These are phyloP conservation scores for Plotosus lineatus DNA, from an alignment of 2,113 vertebrate genomes.

Conservation along the genomic window DNA sequence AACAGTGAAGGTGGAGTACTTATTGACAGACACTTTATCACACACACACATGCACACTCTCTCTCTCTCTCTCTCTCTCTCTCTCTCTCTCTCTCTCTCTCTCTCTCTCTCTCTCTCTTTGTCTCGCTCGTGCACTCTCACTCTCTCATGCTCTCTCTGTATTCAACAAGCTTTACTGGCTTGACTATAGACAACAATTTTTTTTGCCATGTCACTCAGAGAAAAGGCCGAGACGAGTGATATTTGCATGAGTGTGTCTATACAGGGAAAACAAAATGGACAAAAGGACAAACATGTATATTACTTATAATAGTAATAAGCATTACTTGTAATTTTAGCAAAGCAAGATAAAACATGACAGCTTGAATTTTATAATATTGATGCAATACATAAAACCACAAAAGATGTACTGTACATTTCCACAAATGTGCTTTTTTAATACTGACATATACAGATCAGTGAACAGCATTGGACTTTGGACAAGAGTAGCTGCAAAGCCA, in stretches of 20 bases:
- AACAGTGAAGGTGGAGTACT: conserved; percentile 15
- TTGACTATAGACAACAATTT: too few relatives aligned
- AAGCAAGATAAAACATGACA: neutral
- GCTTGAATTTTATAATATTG: neutral
- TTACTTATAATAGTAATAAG: neutral
- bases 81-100: neutral
- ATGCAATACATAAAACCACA: neutral
- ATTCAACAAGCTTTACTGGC: conserved; percentile 8
- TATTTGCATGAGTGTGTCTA: too few relatives aligned
- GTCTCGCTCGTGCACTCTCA: neutral
- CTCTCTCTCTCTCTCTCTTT: neutral
- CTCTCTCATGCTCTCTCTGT: neutral
- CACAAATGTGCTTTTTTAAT: neutral
- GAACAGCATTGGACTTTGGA: too few relatives aligned
- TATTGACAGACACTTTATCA: conserved; percentile 32
- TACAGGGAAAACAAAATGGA: too few relatives aligned
- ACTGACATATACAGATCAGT: too few relatives aligned
- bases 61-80: neutral
- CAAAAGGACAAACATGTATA: neutral
- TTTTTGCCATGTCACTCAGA: neutral
- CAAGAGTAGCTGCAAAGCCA: too few relatives aligned
- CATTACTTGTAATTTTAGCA: neutral
- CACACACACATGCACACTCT: neutral
- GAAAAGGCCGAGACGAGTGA: too few relatives aligned
- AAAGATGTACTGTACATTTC: neutral